Evolutionary conservation across 2,888 invertebrate species (phyloP), one percentile per base, ranked within the genome.

Genomic region (Eurytoma adleriae): DNA sequence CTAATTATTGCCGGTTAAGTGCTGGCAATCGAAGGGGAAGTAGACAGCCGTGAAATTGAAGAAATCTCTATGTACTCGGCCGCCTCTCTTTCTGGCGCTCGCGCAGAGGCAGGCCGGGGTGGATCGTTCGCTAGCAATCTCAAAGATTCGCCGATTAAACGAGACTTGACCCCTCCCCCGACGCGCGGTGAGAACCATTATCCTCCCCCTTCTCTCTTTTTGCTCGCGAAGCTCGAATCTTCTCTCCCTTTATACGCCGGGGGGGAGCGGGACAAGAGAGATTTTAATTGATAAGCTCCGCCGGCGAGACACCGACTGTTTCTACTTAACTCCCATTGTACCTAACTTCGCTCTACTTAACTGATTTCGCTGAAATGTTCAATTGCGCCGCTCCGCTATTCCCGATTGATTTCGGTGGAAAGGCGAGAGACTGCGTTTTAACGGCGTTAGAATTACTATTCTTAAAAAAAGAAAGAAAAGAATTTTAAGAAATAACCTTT

Each of bases 1-100:
- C 89, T 90, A 90, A 90, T 89, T 89, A 89, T 90, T 87, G 86
- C 87, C 85, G 86, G 86, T 87, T 89, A 89, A 89, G 89, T 88
- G 87, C 84, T 83, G 85, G 86, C 88, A 89, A 89, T 90, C 89
- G 88, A 86, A 86, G 88, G 84, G 85, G 83, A 84, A 84, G 86
- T 86, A 87, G 86, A 83, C 86, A 85, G 83, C 88, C 88, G 87
- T 88, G 88, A 89, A 90, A 89, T 90, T 88, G 86, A 86, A 88
- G 87, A 87, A 88, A 88, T 85, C 87, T 83, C 83, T 83, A 81
- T 83, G 80, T 81, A 73, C 68, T 76, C 52, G 79, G 79, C 12
- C 20, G 24, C 62, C 10, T 54, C 40, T 14, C 54, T 61, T 52
- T 61, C 50, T 50, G 27, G 16, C 48, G 16, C 48, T 54, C 59